Percentiles rank a stretch among this genome's conserved stretches.
Conservation (phyloP, 1,140 invertebrate genomes). For the Panagrolaimus sp. region DNA sequence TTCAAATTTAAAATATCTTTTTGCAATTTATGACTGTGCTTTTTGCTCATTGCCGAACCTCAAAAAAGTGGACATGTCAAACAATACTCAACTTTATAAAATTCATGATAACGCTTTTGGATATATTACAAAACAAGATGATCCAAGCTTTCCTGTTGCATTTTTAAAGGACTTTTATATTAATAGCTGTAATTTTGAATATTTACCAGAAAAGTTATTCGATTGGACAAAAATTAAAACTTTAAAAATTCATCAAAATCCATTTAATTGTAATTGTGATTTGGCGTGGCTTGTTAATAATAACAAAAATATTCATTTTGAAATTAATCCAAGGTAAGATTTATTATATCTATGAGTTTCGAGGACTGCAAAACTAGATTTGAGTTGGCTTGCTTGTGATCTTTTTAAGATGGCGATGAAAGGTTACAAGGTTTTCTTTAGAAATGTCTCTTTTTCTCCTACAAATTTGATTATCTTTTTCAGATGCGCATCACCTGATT, state of each 20-base stretch:
- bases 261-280: background rate
- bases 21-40: background rate
- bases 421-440: no score
- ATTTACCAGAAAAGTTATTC: background rate
- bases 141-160: background rate
- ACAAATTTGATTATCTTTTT: no score
- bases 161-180: background rate
- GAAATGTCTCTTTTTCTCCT: no score
- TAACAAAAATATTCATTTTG: background rate
- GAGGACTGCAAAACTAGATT: no score
- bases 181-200: background rate
- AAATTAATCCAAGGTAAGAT: no score
- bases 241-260: background rate
- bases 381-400: no score
- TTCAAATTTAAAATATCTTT: background rate
- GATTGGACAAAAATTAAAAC: background rate
- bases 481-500: background rate
- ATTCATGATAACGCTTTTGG: slow-evolving; percentile 27
- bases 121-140: background rate
- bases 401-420: no score
- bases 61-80: slow-evolving; percentile 17
- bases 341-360: background rate
- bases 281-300: background rate
- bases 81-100: slow-evolving; percentile 19
- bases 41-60: background rate